Base-by-base conservation (phyloP, 2,888 invertebrate genomes). In the Hemaris fuciformis region DNA sequence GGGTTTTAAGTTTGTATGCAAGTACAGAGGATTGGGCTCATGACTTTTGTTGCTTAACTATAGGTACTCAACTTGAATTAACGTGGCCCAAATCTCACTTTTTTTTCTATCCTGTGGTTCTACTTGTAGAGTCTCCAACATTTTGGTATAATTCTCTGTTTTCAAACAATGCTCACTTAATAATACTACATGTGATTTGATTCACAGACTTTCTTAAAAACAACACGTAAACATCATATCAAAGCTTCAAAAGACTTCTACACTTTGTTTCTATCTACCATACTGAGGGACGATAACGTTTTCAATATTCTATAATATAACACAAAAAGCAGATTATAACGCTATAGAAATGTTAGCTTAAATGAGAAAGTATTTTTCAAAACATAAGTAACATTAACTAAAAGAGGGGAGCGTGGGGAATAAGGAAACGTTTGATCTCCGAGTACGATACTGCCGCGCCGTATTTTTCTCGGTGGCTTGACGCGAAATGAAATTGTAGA, bases 11-110 rank as follows among this genome's bases (percentile, higher is more conserved):
- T 64, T 62, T 62, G 64, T 71, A 70, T 66, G 67, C 66, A 62
- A 71, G 66, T 69, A 45, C 63, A 67, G 66, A 69, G 62, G 64
- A 70, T 68, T 66, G 64, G 59, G 64, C 72, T 81, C 81, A 82
- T 81, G 76, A 81, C 78, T 74, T 72, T 70, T 69, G 66, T 65
- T 73, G 72, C 75, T 77, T 79, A 72, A 71, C 69, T 67, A n/a
- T n/a, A n/a, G n/a, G 67, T 63, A 59, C 69, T 64, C 66, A 60
- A 64, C 48, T 63, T 64, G 67, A 69, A 69, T 72, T 77, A 81
- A 81, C 79, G 77, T 73, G n/a, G n/a, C n/a, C 42, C n/a, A 65
- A 73, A 73, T 71, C 67, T 63, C 64, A 64, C 66, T 68, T 71
- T 71, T 74, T 67, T 68, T 67, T 68, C 66, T 65, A 45, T 56